Evolutionary conservation across 2,888 invertebrate genomes (phyloP).

Genomic region (Heliconius sara): DNA sequence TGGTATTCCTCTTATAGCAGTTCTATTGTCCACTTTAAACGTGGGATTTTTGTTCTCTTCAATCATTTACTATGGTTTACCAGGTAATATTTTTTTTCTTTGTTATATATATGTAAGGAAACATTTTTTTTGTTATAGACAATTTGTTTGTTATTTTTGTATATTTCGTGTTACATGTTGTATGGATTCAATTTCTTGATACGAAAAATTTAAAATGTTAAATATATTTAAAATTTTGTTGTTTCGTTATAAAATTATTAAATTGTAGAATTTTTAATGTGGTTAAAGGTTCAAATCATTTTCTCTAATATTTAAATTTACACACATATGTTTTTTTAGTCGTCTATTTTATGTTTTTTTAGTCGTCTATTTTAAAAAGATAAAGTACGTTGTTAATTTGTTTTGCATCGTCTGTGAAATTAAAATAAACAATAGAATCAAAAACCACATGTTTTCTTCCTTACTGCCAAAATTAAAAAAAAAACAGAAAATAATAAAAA

Average conservation of each 20-base stretch:
- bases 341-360: no score
- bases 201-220: not conserved
- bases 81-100: constrained; percentile 79
- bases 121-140: not conserved
- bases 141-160: not conserved
- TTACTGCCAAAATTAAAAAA: no score
- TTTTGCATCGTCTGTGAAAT: no score
- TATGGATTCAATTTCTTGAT: not conserved
- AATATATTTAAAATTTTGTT: not conserved
- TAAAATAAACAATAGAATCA: no score
- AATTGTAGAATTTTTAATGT: no score
- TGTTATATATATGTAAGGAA: not conserved
- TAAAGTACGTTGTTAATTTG: no score
- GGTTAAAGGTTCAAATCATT: no score
- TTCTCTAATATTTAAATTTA: no score
- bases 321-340: no score
- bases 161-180: not conserved
- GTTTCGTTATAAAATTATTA: no score
- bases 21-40: constrained; percentile 83
- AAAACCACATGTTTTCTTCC: no score
- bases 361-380: no score
- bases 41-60: constrained; percentile 86
- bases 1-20: constrained; percentile 85
- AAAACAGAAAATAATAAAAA: constrained; percentile 5
- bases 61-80: constrained; percentile 81